phyloP scores from a whole-genome alignment of 2,888 invertebrate genomes.

The Endomychus coccineus region DNA sequence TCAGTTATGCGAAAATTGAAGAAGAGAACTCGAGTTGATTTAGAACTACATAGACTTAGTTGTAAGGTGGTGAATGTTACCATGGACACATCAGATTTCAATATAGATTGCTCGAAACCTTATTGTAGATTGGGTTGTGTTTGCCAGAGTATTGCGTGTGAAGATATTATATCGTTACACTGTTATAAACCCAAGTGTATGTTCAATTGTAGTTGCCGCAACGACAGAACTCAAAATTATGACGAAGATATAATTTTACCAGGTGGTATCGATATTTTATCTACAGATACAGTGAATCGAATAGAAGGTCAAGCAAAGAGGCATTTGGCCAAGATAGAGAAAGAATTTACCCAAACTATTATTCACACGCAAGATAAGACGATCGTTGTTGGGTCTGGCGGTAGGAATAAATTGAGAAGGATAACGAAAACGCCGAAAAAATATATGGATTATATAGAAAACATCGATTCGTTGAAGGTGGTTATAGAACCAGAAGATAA shows the following conservation, averaged over 20 bases:
- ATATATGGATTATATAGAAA: slow-evolving; percentile 50
- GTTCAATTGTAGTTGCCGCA: slow-evolving; percentile 49
- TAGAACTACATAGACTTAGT: slow-evolving; percentile 55
- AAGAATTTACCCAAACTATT: slow-evolving; percentile 65
- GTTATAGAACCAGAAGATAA: slow-evolving; percentile 11
- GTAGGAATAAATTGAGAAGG: slow-evolving; percentile 47
- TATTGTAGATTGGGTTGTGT: slow-evolving; percentile 60
- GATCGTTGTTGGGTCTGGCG: slow-evolving; percentile 52
- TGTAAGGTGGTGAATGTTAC: slow-evolving; percentile 56
- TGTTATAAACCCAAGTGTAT: slow-evolving; percentile 57
- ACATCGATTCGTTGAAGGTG: slow-evolving; percentile 15
- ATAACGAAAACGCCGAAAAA: slow-evolving; percentile 55
- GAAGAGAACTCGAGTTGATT: slow-evolving; percentile 24
- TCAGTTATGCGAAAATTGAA: slow-evolving; percentile 16
- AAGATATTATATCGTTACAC: slow-evolving; percentile 45
- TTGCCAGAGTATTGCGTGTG: slow-evolving; percentile 52
- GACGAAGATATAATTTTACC: slow-evolving; percentile 30
- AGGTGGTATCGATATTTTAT: slow-evolving; percentile 33
- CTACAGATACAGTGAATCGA: slow-evolving; percentile 34
- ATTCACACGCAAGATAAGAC: slow-evolving; percentile 59
- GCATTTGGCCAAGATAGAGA: slow-evolving; percentile 59
- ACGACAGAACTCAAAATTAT: slow-evolving; percentile 18
- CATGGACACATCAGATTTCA: slow-evolving; percentile 33
- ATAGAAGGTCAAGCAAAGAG: slow-evolving; percentile 48
- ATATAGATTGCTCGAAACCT: slow-evolving; percentile 46